Evolutionary conservation across 2,888 invertebrate genomes (phyloP), one percentile per base, ranked within the genome.

Genomic region (Tinea semifulvella): DNA sequence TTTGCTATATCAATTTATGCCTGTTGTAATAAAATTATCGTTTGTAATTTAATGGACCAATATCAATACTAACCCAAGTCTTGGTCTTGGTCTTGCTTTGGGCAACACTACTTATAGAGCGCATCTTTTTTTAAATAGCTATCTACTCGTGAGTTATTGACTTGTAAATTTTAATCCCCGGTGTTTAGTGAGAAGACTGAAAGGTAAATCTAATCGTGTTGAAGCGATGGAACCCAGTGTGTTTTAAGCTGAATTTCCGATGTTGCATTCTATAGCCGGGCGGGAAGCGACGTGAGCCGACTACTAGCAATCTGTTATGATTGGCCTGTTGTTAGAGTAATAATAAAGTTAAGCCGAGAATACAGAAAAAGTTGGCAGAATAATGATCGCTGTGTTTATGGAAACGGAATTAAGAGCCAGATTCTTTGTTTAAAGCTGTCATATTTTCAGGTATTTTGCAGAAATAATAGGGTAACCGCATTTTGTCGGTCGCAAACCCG

Each of bases 221-320:
- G 13, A 14, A n/a, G 31, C 31, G 31, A 31, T 31, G 31, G 14
- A 13, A 31, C 31, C 31, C 14, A 31, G 31, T 31, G 31, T 31
- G 31, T 31, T 31, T 31, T 31, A 31, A 31, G 31, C 31, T 31
- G 31, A 31, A 31, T 13, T 13, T 31, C 18, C 36, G 10, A 36
- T 36, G 36, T 36, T 36, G 36, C 36, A 36, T 36, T 36, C 36
- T n/a, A 18, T 2, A 18, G 17, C 36, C 36, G 36, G 18, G 31
- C 31, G 31, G 18, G 18, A 16, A 36, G 18, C 4, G 10, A 36
- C 36, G 36, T 36, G 36, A 36, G 36, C 17, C 7, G 36, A 16
- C 36, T 36, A 36, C 36, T 17, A 36, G 36, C 36, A 36, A 18
- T 36, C 36, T 16, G 36, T 36, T 36, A 36, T 36, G 36, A 36